Evolutionary conservation across 2,888 invertebrate genomes (phyloP).

Genomic region (Tachina grossa): DNA sequence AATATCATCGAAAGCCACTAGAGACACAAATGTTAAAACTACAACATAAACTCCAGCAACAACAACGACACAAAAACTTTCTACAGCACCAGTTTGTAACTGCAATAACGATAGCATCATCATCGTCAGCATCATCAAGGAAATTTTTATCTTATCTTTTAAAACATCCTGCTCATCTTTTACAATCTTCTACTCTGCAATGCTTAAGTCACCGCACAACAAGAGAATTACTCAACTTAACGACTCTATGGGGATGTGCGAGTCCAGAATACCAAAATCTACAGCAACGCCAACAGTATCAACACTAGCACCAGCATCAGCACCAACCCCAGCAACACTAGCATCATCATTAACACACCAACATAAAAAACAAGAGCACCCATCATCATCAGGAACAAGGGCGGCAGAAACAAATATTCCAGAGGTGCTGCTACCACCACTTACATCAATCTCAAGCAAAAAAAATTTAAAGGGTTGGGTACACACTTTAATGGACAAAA

Average conservation of each 20-base stretch:
- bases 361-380: background rate
- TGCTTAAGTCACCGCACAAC: slow-evolving; percentile 46
- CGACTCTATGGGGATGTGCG: slow-evolving; percentile 56
- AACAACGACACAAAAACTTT: slow-evolving; percentile 22
- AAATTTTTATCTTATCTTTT: slow-evolving; percentile 36
- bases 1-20: slow-evolving; percentile 11
- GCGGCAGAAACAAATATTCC: slow-evolving; percentile 25
- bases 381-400: slow-evolving; percentile 19
- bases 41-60: slow-evolving; percentile 38
- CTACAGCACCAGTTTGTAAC: slow-evolving; percentile 48
- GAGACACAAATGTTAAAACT: slow-evolving; percentile 64
- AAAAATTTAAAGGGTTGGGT: slow-evolving; percentile 53
- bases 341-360: slow-evolving; percentile 9
- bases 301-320: background rate
- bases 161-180: slow-evolving; percentile 33
- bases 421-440: slow-evolving; percentile 61
- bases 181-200: slow-evolving; percentile 31
- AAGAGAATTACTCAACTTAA: slow-evolving; percentile 63
- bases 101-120: slow-evolving; percentile 11
- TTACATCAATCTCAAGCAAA: slow-evolving; percentile 61
- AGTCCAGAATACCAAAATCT: slow-evolving; percentile 19
- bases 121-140: slow-evolving; percentile 21
- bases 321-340: slow-evolving; percentile 10
- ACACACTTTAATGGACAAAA: slow-evolving; percentile 45
- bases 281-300: slow-evolving; percentile 2